Conservation (phyloP, 1,140 invertebrate species). For the Galendromus occidentalis region DNA sequence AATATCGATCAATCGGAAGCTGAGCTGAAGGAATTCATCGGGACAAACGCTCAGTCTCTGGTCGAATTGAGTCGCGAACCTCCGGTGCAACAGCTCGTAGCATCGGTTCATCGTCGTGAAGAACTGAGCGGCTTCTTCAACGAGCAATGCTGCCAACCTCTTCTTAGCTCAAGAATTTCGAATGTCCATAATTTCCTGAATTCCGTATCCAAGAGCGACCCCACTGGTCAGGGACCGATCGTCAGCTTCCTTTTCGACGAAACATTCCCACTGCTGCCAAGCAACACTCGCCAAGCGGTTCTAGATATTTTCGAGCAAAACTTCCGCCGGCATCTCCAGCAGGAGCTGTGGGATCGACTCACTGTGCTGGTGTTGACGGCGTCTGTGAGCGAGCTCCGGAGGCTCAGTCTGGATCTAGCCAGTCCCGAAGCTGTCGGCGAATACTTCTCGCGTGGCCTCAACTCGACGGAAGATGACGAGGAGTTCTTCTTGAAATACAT, state of each 20-base stretch:
- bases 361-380: background rate
- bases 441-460: background rate
- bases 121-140: slow-evolving; percentile 1
- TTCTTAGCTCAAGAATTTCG: background rate
- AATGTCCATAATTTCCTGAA: background rate
- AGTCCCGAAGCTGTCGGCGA: background rate
- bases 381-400: background rate
- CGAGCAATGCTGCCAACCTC: background rate
- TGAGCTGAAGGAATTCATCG: background rate
- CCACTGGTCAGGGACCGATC: background rate
- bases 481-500: slow-evolving; percentile 7
- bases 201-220: background rate
- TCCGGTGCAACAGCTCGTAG: background rate
- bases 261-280: background rate
- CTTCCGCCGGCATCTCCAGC: background rate
- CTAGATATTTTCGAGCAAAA: background rate
- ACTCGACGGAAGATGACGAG: background rate
- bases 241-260: background rate
- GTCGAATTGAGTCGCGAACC: background rate
- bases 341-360: background rate
- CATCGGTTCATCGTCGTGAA: background rate
- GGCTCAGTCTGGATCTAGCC: background rate
- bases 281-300: background rate
- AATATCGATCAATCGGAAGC: background rate
- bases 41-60: background rate